Percentiles rank a stretch among this genome's conserved stretches.
phyloP scores from a whole-genome alignment of 2,888 invertebrate genomes.

The Seira sanloemensis region DNA sequence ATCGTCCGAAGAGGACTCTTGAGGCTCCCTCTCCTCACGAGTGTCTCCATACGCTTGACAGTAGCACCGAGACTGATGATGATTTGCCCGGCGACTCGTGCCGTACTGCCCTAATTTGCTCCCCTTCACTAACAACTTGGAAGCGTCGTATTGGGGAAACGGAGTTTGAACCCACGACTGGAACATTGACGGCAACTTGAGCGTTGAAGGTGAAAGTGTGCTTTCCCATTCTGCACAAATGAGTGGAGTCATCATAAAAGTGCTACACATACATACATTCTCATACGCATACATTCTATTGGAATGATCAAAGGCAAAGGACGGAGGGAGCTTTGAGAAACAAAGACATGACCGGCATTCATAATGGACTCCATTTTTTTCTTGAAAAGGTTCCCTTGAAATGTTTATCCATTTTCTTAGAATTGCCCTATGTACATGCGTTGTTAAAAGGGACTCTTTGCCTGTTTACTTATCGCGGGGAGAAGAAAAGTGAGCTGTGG shows the following conservation, averaged over 20 bases:
- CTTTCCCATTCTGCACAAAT: slow-evolving; percentile 54
- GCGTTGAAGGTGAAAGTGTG: slow-evolving; percentile 53
- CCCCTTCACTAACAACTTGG: slow-evolving; percentile 60
- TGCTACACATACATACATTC: not conserved
- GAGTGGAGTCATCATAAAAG: not conserved
- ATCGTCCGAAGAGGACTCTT: slow-evolving; percentile 38
- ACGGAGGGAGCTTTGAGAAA: slow-evolving; percentile 20
- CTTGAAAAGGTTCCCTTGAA: too few species aligned
- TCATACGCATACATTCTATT: too few species aligned
- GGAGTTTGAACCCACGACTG: slow-evolving; percentile 58
- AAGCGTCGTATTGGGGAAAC: slow-evolving; percentile 52
- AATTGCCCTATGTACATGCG: too few species aligned
- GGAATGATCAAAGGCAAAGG: not conserved
- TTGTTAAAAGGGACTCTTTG: too few species aligned
- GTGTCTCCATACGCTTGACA: slow-evolving; percentile 44
- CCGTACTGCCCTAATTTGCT: slow-evolving; percentile 24
- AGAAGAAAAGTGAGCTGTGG: too few species aligned
- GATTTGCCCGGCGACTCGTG: not conserved
- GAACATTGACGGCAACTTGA: slow-evolving; percentile 51
- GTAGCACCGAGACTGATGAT: slow-evolving; percentile 32
- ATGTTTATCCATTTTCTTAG: too few species aligned
- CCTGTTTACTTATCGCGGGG: too few species aligned
- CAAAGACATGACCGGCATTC: slow-evolving; percentile 36
- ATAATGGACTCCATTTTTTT: too few species aligned
- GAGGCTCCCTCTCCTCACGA: slow-evolving; percentile 15